Conservation (phyloP, 1,140 invertebrate species). For the Mamestra configurata region DNA sequence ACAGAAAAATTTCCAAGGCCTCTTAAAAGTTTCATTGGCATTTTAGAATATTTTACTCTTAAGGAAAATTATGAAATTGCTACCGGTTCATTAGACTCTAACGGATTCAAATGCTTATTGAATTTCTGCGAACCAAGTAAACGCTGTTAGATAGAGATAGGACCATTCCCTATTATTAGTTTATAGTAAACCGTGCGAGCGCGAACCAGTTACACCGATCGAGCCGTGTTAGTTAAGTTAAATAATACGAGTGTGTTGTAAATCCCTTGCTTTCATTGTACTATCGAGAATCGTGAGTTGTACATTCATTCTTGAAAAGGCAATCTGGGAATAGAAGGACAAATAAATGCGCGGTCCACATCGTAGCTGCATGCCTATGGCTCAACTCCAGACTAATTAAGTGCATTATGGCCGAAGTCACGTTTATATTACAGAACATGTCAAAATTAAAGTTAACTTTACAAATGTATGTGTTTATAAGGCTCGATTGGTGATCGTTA, state of each 20-base stretch:
- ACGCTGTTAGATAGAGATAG: slow-evolving; percentile 53
- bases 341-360: slow-evolving; percentile 48
- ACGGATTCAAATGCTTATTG: slow-evolving; percentile 33
- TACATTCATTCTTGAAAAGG: slow-evolving; percentile 67
- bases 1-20: not conserved
- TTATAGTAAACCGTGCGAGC: slow-evolving; percentile 44
- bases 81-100: slow-evolving; percentile 40
- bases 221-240: slow-evolving; percentile 63
- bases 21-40: slow-evolving; percentile 1
- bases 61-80: slow-evolving; percentile 31
- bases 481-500: slow-evolving; percentile 42
- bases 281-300: slow-evolving; percentile 73
- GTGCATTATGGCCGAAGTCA: slow-evolving; percentile 17
- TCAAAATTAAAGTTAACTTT: slow-evolving; percentile 30
- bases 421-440: slow-evolving; percentile 18
- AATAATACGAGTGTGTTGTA: slow-evolving; percentile 68
- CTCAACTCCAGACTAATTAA: slow-evolving; percentile 42
- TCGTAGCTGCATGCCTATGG: slow-evolving; percentile 37
- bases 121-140: slow-evolving; percentile 45
- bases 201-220: slow-evolving; percentile 54
- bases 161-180: slow-evolving; percentile 47
- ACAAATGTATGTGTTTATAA: slow-evolving; percentile 42
- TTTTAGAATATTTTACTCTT: not conserved
- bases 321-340: slow-evolving; percentile 54
- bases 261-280: slow-evolving; percentile 68